Base-by-base conservation (phyloP, 2,113 vertebrate genomes). In the Corythornis cristatus region DNA sequence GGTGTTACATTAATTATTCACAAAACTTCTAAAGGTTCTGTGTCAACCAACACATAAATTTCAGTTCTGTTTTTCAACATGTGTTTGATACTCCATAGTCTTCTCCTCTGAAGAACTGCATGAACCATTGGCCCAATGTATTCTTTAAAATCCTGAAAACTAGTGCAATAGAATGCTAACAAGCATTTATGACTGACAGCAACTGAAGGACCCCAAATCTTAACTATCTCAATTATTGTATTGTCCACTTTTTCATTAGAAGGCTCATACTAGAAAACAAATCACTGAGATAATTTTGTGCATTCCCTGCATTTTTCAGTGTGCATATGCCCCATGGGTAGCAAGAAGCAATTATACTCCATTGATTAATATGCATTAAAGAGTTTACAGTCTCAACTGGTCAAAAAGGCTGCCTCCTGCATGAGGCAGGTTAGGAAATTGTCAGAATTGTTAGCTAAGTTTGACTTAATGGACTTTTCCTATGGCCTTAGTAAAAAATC, bases 331-430 rank as follows among this genome's bases (percentile, higher is more conserved):
- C 84, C 74, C 88, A 78, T 67, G 86, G 56, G 74, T 86, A 96
- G 79, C 58, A 95, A 88, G 90, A 96, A 93, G 67, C 66, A 97
- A 96, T 97, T 96, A 94, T 74, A 76, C 91, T 94, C 72, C 80
- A 70, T 67, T 89, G 62, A 96, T 94, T 94, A 96, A 96, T 87
- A 82, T 94, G 70, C 76, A 76, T 64, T 96, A 83, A 53, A 96
- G 90, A 94, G 81, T 96, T 97, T 96, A 93, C 48, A 90, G 71
- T 12, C 48, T 60, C 60, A 4, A n/a, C 10, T 56, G 35, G 17
- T 33, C 66, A 45, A 45, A 82, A 78, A 91, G 90, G 35, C 75
- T 93, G 84, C 70, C 91, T 93, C 73, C 87, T 60, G 74, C 60
- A 56, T 85, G 61, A 94, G 57, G 77, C 93, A 96, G 60, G 95